A percentile compares a stretch with the other conserved stretches of the same genome.
These are phyloP conservation scores for Dryococelus australis DNA, from an alignment of 2,888 invertebrate genomes.

Conservation along the genomic window DNA sequence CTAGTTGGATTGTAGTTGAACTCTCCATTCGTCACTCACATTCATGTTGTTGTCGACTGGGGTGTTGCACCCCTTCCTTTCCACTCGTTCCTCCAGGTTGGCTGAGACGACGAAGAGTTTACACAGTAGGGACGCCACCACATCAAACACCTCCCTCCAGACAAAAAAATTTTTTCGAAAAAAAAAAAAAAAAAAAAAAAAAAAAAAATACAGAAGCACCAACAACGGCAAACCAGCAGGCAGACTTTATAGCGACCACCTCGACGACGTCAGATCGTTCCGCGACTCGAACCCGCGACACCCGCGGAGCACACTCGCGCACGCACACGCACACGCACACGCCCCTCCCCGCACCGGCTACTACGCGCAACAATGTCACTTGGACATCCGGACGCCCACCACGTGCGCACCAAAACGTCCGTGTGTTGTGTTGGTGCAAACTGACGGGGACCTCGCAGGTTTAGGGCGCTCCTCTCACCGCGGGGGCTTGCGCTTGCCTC, in stretches of 20 bases:
- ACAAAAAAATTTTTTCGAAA: neutral
- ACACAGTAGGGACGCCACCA: neutral
- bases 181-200: neutral
- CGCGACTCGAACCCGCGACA: neutral
- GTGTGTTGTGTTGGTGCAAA: conserved; percentile 41
- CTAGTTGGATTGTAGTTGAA: neutral
- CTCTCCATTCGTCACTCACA: conserved; percentile 54
- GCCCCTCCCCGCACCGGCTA: neutral
- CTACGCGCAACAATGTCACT: conserved; percentile 31
- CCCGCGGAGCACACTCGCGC: neutral
- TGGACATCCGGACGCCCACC: neutral
- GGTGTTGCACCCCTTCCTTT: conserved; percentile 36
- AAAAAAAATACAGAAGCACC: neutral
- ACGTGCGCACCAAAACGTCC: conserved; percentile 32
- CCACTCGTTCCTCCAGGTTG: conserved; percentile 44
- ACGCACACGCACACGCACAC: neutral
- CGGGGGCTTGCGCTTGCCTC: neutral
- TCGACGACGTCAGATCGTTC: neutral
- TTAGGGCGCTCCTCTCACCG: conserved; percentile 36
- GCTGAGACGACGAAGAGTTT: neutral
- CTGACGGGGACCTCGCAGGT: conserved; percentile 39
- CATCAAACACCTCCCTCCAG: neutral
- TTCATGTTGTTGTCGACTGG: conserved; percentile 41
- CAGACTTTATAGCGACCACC: neutral
- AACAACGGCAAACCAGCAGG: neutral